Base-by-base conservation (phyloP, 1,140 invertebrate species). In the Caerostris extrusa region DNA sequence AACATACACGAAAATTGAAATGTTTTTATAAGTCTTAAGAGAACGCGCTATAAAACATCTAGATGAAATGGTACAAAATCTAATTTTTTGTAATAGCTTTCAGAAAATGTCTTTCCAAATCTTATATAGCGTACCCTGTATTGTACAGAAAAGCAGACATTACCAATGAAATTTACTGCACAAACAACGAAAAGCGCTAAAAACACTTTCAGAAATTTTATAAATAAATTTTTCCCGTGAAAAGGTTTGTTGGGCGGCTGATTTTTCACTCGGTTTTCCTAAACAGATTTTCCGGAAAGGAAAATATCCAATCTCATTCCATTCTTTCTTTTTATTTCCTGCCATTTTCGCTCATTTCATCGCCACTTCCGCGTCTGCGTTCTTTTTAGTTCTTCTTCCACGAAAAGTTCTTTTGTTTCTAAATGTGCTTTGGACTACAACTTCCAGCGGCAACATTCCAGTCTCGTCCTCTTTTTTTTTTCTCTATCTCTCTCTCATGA, bases 231-330 rank as follows among this genome's bases (percentile, higher is more conserved):
- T 77, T 77, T 14, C 34, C 50, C 19, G 10, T 77, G 71, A 50
- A 77, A 34, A 77, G 10, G 34, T 53, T 50, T 77, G 10, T 77
- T 77, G 71, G 3, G 3, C 7, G 5, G 71, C 8, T 77, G 71
- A 77, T 77, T 77, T 77, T 77, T 77, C 71, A 77, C 3, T 53
- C 71, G 8, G 50, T 77, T 77, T 77, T 77, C 71, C 34, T 77
- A 53, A 53, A 4, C 8, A 77, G 8, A 53, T 50, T 77, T 50
- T 71, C 34, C 50, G 53, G 71, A 8, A 2, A 77, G 34, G 34
- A 34, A 50, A 77, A 77, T 77, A 34, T 12, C 71, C 50, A 77
- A 77, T 77, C 71, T 53, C 71, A 50, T 50, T 50, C 34, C 50
- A 34, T 53, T 77, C 10, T 19, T 77, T 50, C 14, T 19, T 77